Evolutionary conservation across 1,140 invertebrate species (phyloP).

Genomic region (Nymphalis io): DNA sequence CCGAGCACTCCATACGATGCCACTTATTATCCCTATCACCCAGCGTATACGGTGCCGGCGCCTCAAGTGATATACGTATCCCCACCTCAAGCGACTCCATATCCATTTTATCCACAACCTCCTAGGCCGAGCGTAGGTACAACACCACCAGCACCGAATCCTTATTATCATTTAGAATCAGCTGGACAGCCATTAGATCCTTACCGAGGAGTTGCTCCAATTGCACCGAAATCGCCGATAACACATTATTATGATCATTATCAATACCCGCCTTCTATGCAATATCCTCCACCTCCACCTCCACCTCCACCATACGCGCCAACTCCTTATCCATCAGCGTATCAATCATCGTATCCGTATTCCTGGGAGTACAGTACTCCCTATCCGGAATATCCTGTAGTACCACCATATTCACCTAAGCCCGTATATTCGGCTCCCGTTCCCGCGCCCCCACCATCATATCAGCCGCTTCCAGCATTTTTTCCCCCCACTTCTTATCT

Average conservation of each 20-base stretch:
- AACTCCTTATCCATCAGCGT: slow-evolving; percentile 16
- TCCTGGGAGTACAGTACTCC: slow-evolving; percentile 21
- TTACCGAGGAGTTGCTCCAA: background rate
- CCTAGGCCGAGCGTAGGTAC: slow-evolving; percentile 35
- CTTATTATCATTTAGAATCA: slow-evolving; percentile 23
- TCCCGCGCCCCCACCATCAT: slow-evolving; percentile 16
- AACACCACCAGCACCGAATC: slow-evolving; percentile 24
- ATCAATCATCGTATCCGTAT: slow-evolving; percentile 26
- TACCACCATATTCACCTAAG: slow-evolving; percentile 11
- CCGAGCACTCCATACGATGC: slow-evolving; percentile 40
- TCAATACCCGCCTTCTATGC: slow-evolving; percentile 23
- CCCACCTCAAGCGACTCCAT: slow-evolving; percentile 16
- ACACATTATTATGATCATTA: slow-evolving; percentile 43
- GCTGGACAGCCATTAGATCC: slow-evolving; percentile 27
- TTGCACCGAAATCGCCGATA: slow-evolving; percentile 27
- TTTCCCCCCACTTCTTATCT: slow-evolving; percentile 21
- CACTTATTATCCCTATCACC: slow-evolving; percentile 39
- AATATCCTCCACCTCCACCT: slow-evolving; percentile 28
- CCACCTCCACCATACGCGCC: slow-evolving; percentile 17
- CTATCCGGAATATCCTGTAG: slow-evolving; percentile 19
- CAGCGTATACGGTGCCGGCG: slow-evolving; percentile 32
- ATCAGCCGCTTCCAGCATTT: slow-evolving; percentile 17
- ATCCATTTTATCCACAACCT: background rate
- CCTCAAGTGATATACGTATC: slow-evolving; percentile 55
- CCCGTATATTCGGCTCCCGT: background rate